Conservation (phyloP, 2,113 vertebrate species). For the Reinhardtius hippoglossoides region DNA sequence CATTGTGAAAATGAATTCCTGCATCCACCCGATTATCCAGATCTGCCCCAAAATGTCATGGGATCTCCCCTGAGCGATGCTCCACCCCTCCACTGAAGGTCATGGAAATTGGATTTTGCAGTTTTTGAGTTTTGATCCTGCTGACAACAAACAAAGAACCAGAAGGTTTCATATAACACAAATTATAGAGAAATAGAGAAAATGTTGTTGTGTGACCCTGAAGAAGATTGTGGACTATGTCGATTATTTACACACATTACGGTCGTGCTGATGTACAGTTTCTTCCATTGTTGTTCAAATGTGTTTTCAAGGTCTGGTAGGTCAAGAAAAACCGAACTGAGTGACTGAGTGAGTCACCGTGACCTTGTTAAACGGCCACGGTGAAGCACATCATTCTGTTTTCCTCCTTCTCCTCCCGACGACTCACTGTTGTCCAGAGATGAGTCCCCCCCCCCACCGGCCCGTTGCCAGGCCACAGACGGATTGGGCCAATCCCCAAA, state of each 20-base stretch:
- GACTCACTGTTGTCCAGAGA: slow-evolving; percentile 53
- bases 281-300: slow-evolving; percentile 27
- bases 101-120: not conserved
- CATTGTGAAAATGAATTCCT: too few relatives aligned
- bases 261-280: not conserved
- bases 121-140: not conserved
- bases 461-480: slow-evolving; percentile 51
- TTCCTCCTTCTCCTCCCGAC: slow-evolving; percentile 49
- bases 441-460: slow-evolving; percentile 33
- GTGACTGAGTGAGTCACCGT: slow-evolving; percentile 44
- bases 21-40: not conserved
- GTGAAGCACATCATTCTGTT: slow-evolving; percentile 61
- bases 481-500: slow-evolving; percentile 48
- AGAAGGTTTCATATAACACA: too few relatives aligned
- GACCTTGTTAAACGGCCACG: slow-evolving; percentile 19
- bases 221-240: not conserved
- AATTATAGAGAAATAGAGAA: too few relatives aligned
- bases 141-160: not conserved
- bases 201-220: too few relatives aligned
- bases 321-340: slow-evolving; percentile 35
- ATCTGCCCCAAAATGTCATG: not conserved
- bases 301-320: slow-evolving; percentile 42
- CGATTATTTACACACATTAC: not conserved
- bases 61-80: not conserved
- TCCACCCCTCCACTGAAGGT: not conserved